phyloP scores from a whole-genome alignment of 2,113 vertebrate species.

The Catharus minimus region DNA sequence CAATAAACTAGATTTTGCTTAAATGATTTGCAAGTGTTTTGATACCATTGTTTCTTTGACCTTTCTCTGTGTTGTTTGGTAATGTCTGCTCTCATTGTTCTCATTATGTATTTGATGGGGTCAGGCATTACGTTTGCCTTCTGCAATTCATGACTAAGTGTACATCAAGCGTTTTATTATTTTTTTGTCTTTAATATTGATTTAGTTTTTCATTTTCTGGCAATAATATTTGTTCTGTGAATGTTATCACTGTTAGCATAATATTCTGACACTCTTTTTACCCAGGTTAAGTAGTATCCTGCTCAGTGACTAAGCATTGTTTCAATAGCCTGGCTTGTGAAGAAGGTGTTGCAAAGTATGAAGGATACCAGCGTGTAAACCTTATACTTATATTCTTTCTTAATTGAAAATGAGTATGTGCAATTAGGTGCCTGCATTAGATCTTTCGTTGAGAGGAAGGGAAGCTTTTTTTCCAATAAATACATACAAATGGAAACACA shows the following conservation, averaged over 20 bases:
- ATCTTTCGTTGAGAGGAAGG: background rate
- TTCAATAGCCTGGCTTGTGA: background rate
- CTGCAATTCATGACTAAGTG: slow-evolving; percentile 36
- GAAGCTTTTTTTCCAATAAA: background rate
- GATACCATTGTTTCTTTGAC: slow-evolving; percentile 59
- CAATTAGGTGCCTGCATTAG: background rate
- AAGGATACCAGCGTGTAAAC: background rate
- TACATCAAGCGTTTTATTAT: background rate
- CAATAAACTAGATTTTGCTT: slow-evolving; percentile 41
- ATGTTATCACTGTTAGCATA: background rate
- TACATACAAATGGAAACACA: background rate
- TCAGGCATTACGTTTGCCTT: slow-evolving; percentile 70
- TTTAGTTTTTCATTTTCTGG: background rate
- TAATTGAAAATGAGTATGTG: background rate
- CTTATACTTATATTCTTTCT: background rate
- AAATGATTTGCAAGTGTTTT: slow-evolving; percentile 51
- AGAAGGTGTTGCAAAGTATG: background rate
- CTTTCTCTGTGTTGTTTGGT: slow-evolving; percentile 68
- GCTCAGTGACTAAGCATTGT: background rate
- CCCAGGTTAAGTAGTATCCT: background rate
- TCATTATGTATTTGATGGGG: slow-evolving; percentile 64
- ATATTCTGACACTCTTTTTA: background rate
- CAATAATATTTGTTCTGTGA: background rate
- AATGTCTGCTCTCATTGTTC: slow-evolving; percentile 73
- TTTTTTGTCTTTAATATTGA: background rate